These are phyloP conservation scores for Ahaetulla prasina DNA, from an alignment of 2,113 vertebrate species.

Conservation along the genomic window DNA sequence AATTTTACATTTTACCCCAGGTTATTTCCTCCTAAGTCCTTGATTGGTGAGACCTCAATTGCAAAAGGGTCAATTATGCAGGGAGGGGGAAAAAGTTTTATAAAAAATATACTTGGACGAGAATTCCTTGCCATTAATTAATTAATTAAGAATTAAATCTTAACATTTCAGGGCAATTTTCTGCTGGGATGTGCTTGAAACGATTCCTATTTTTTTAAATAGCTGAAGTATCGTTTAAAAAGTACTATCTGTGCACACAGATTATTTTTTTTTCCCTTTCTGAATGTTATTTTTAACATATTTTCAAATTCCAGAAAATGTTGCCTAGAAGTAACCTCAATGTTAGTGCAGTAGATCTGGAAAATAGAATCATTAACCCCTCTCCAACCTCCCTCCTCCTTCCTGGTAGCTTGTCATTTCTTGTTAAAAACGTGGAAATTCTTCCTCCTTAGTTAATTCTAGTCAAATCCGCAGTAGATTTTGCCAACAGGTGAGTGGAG, in stretches of 20 bases:
- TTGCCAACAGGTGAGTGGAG: not conserved
- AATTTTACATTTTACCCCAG: no score
- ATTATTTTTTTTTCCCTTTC: not conserved
- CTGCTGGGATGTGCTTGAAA: not conserved
- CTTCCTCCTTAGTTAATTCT: not conserved
- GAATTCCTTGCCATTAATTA: not conserved
- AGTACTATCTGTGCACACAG: not conserved
- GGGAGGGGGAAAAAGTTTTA: not conserved
- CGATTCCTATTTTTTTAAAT: not conserved
- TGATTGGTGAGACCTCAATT: not conserved
- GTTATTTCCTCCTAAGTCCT: not conserved
- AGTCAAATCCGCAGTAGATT: not conserved
- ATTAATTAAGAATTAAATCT: not conserved
- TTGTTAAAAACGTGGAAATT: not conserved
- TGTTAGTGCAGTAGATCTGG: not conserved
- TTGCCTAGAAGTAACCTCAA: not conserved
- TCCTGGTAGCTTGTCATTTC: not conserved
- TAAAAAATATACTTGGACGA: not conserved
- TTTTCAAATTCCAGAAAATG: not conserved
- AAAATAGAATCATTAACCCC: not conserved
- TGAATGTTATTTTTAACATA: not conserved
- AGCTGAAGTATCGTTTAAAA: not conserved
- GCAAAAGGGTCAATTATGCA: not conserved
- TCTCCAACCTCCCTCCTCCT: not conserved
- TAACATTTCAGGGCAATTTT: not conserved